These are phyloP conservation scores for Silurus meridionalis DNA, from an alignment of 2,113 vertebrate species.

Conservation along the genomic window DNA sequence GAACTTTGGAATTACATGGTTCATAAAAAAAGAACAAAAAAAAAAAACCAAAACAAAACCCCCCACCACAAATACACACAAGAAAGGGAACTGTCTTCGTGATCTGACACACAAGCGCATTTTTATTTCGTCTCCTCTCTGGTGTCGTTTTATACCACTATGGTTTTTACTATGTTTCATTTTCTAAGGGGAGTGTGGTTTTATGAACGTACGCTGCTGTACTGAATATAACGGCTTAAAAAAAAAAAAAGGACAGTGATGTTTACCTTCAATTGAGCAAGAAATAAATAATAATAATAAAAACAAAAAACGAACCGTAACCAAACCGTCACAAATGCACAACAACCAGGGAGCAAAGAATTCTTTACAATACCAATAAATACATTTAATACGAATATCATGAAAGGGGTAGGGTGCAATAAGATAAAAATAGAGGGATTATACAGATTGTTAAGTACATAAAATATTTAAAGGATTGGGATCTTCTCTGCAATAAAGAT, in stretches of 20 bases:
- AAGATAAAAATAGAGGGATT: constrained; percentile 39
- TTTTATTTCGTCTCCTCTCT: constrained; percentile 52
- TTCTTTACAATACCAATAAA: constrained; percentile 51
- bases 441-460: constrained; percentile 60
- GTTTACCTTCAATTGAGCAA: constrained; percentile 1
- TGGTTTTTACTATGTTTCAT: constrained; percentile 53
- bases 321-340: constrained; percentile 47
- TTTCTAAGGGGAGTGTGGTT: constrained; percentile 51
- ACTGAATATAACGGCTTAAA: constrained; percentile 33
- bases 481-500: constrained; percentile 88
- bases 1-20: constrained; percentile 31
- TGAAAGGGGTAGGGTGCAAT: constrained; percentile 54
- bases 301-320: constrained; percentile 34
- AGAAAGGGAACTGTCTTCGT: constrained; percentile 12
- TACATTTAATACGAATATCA: constrained; percentile 61
- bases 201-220: constrained; percentile 36
- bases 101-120: constrained; percentile 42
- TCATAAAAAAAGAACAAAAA: not conserved
- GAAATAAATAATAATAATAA: not conserved
- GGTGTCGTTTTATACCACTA: constrained; percentile 52
- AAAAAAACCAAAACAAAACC: too few species aligned
- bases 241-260: not conserved
- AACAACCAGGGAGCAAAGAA: constrained; percentile 51
- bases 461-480: constrained; percentile 71
- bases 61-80: not conserved